These are phyloP conservation scores for Microctenopoma steveboyesi DNA, from an alignment of 2,797 vertebrate genomes.

Conservation along the genomic window DNA sequence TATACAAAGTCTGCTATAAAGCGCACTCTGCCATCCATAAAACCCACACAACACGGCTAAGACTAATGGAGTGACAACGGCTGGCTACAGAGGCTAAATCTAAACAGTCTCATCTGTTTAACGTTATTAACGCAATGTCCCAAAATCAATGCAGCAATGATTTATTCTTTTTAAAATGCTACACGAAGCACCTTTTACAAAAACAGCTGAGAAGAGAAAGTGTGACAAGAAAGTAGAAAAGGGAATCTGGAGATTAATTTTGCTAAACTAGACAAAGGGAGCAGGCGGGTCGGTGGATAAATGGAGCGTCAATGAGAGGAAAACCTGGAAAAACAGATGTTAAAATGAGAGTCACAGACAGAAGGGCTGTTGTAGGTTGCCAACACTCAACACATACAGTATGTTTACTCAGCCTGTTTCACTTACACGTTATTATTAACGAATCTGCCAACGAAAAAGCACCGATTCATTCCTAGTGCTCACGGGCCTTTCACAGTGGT, in stretches of 20 bases:
- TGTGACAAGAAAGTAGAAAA: not conserved
- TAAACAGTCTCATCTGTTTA: constrained; percentile 17
- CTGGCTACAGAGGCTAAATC: constrained; percentile 8
- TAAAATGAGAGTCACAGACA: constrained; percentile 25
- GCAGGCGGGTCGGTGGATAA: not conserved
- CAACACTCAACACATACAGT: constrained; percentile 5
- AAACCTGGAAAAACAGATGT: constrained; percentile 37
- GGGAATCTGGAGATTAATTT: constrained; percentile 35
- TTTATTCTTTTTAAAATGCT: constrained; percentile 17
- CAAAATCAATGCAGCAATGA: constrained; percentile 31
- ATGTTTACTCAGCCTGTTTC: constrained; percentile 44
- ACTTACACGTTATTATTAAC: constrained; percentile 43
- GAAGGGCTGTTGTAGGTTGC: not conserved
- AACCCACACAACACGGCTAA: constrained; percentile 3
- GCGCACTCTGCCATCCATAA: not conserved
- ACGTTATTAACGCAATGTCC: constrained; percentile 24
- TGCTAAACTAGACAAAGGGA: constrained; percentile 7
- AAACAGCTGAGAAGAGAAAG: not conserved
- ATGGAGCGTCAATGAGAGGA: constrained; percentile 11
- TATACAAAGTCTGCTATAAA: not conserved
- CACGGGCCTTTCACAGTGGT: constrained; percentile 16
- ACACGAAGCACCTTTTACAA: not conserved
- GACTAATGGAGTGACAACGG: constrained; percentile 5
- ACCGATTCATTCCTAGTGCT: constrained; percentile 36
- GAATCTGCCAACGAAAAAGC: constrained; percentile 26